phyloP scores from a whole-genome alignment of 2,888 invertebrate species.

The Camponotus fellah region DNA sequence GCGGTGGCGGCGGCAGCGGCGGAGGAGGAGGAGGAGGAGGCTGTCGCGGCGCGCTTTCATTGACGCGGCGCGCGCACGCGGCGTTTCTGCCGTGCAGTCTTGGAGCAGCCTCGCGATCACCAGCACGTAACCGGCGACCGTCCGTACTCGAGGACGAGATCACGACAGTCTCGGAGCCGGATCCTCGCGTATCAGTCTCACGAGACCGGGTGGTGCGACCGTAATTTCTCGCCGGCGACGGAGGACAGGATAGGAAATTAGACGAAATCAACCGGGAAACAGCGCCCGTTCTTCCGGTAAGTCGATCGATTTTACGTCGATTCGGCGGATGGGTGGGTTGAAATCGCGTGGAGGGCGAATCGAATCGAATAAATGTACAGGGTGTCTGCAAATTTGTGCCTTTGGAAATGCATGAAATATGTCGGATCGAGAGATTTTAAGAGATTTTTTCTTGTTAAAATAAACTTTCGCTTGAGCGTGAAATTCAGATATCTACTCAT shows the following conservation, averaged over 20 bases:
- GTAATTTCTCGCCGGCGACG: background rate
- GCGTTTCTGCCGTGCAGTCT: constrained; percentile 59
- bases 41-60: constrained; percentile 67
- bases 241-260: background rate
- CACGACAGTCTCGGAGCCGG: background rate
- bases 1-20: constrained; percentile 51
- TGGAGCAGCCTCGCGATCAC: constrained; percentile 42
- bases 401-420: background rate
- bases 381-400: background rate
- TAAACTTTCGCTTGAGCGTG: background rate
- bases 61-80: constrained; percentile 59
- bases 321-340: background rate
- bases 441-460: background rate
- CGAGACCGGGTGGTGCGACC: constrained; percentile 6
- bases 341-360: background rate
- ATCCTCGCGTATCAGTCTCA: constrained; percentile 5
- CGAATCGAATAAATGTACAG: background rate
- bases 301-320: constrained; percentile 27
- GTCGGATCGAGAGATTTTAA: background rate
- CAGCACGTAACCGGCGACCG: background rate
- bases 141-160: background rate
- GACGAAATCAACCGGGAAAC: background rate
- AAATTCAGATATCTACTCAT: background rate
- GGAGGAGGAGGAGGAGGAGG: constrained; percentile 49
- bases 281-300: constrained; percentile 46